Conservation (phyloP, 1,140 invertebrate genomes). For the Papilio glaucus region DNA sequence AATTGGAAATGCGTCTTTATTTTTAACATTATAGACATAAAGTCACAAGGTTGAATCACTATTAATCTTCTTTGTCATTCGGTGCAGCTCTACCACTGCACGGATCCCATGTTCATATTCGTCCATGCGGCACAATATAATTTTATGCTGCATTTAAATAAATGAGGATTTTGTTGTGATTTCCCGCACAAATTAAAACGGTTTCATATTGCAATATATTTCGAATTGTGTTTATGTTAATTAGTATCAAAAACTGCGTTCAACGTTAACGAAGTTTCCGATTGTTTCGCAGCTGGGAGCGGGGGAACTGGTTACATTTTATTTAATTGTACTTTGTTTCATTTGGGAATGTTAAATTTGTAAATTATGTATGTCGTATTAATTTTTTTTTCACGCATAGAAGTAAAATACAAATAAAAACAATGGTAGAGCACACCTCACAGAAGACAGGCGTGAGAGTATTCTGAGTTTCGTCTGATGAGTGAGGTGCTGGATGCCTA, state of each 20-base stretch:
- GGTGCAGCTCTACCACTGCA: neutral
- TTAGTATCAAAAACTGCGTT: conserved; percentile 11
- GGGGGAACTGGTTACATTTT: neutral
- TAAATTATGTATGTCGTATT: no score
- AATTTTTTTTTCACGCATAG: no score
- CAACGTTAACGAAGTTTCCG: conserved; percentile 11
- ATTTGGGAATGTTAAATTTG: no score
- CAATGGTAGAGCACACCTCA: no score
- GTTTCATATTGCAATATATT: conserved; percentile 19
- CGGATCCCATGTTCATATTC: neutral
- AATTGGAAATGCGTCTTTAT: no score
- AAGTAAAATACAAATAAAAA: no score
- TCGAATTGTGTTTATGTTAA: conserved; percentile 19
- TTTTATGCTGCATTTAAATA: conserved; percentile 15
- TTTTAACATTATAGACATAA: neutral
- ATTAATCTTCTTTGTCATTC: neutral
- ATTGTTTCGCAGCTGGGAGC: neutral
- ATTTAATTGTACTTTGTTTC: no score
- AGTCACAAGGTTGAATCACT: no score
- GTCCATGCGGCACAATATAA: neutral
- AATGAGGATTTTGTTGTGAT: conserved; percentile 17
- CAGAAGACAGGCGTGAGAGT: no score
- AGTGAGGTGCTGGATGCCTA: no score
- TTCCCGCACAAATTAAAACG: conserved; percentile 20
- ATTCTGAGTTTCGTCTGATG: no score